Evolutionary conservation across 2,797 vertebrate species (phyloP).

Genomic region (Myiotriccus ornatus): DNA sequence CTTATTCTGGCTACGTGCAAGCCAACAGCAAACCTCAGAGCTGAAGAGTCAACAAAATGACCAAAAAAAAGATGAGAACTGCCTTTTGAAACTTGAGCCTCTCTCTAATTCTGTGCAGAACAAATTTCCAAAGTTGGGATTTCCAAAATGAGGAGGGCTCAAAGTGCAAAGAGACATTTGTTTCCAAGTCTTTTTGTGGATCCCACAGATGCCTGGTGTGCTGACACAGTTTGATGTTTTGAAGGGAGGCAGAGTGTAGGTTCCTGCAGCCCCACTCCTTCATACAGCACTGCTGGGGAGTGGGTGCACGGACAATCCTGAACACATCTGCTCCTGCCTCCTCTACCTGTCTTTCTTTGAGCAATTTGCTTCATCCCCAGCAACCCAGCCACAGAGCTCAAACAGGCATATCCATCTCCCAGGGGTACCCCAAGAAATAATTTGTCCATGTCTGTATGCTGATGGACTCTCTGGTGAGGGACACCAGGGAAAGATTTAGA

Average conservation of each 20-base stretch:
- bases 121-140: background rate
- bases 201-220: background rate
- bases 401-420: background rate
- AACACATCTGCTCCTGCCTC: background rate
- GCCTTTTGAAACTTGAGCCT: slow-evolving; percentile 10
- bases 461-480: background rate
- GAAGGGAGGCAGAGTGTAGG: background rate
- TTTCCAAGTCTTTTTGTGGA: background rate
- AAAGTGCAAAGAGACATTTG: background rate
- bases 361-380: background rate
- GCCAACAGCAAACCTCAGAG: background rate
- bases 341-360: background rate
- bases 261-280: background rate
- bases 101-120: background rate
- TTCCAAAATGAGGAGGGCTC: background rate
- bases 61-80: background rate
- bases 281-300: background rate
- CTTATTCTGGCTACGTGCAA: background rate
- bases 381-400: background rate
- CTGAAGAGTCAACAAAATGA: background rate
- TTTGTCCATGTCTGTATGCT: background rate
- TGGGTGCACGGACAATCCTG: background rate
- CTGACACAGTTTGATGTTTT: background rate
- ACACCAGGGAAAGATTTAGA: background rate
- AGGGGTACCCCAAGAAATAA: background rate